Conservation (phyloP, 2,797 vertebrate genomes). For the Enteromius afrohamiltoni region DNA sequence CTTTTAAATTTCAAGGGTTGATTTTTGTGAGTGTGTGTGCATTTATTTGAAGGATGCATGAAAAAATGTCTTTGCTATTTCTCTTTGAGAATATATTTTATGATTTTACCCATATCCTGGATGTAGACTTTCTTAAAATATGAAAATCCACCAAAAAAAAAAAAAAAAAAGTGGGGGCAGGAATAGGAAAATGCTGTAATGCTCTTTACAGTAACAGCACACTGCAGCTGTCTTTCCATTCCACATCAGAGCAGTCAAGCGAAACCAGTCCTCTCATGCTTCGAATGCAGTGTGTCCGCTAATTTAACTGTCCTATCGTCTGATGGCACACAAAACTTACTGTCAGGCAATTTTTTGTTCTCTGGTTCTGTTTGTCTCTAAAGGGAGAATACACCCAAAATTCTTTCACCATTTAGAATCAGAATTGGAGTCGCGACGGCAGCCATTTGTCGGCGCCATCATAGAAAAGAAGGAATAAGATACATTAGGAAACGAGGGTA, state of each 20-base stretch:
- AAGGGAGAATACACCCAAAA: background rate
- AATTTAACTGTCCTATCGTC: conserved; percentile 22
- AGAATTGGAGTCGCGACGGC: no score
- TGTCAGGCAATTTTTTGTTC: background rate
- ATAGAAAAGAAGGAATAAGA: no score
- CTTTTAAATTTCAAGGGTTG: background rate
- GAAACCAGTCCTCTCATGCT: conserved; percentile 3
- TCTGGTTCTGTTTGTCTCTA: background rate
- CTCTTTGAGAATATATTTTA: background rate
- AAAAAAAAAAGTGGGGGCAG: background rate
- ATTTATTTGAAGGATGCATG: background rate
- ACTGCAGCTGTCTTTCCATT: conserved; percentile 29
- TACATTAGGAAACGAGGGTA: no score
- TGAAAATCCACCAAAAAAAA: background rate
- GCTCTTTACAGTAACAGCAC: conserved; percentile 18
- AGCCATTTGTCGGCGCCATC: no score
- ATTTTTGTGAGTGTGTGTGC: background rate
- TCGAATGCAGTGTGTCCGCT: conserved; percentile 2
- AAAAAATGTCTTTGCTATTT: background rate
- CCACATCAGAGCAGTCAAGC: conserved; percentile 9
- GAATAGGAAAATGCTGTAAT: conserved; percentile 19
- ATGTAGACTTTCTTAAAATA: background rate
- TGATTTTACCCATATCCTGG: background rate
- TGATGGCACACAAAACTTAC: background rate
- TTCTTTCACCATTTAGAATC: background rate